Conservation (phyloP, 2,113 vertebrate genomes). For the Pleuronectes platessa region DNA sequence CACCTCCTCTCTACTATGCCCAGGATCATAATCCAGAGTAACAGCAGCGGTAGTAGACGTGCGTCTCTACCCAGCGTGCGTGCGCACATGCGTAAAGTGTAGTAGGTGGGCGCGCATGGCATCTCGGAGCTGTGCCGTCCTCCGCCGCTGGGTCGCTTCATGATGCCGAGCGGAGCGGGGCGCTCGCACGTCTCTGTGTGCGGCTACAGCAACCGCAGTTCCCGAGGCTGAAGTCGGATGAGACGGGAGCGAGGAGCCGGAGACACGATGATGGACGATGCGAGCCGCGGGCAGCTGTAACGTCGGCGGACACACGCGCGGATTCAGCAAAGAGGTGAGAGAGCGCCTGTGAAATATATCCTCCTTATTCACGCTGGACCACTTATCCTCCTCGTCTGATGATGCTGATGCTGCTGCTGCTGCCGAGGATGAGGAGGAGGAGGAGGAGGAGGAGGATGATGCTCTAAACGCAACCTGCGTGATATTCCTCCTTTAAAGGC, state of each 20-base stretch:
- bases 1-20: background rate
- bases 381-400: slow-evolving; percentile 67
- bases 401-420: slow-evolving; percentile 58
- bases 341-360: slow-evolving; percentile 47
- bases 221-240: slow-evolving; percentile 60
- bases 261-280: slow-evolving; percentile 49
- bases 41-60: slow-evolving; percentile 35
- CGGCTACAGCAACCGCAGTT: slow-evolving; percentile 68
- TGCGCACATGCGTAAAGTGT: slow-evolving; percentile 64
- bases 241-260: slow-evolving; percentile 51
- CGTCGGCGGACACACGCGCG: slow-evolving; percentile 52
- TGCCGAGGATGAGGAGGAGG: slow-evolving; percentile 47
- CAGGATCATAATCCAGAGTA: slow-evolving; percentile 29
- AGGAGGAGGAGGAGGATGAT: slow-evolving; percentile 65
- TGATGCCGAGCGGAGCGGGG: slow-evolving; percentile 71
- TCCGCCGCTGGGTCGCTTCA: slow-evolving; percentile 68
- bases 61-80: slow-evolving; percentile 57
- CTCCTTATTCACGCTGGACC: slow-evolving; percentile 56
- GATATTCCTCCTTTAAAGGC: slow-evolving; percentile 74
- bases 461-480: slow-evolving; percentile 78
- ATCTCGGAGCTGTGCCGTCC: slow-evolving; percentile 69
- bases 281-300: slow-evolving; percentile 57
- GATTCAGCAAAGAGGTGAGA: slow-evolving; percentile 68
- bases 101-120: slow-evolving; percentile 74
- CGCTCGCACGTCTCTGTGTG: slow-evolving; percentile 42